Evolutionary conservation across 2,888 invertebrate genomes (phyloP).

Genomic region (Axea sp.): DNA sequence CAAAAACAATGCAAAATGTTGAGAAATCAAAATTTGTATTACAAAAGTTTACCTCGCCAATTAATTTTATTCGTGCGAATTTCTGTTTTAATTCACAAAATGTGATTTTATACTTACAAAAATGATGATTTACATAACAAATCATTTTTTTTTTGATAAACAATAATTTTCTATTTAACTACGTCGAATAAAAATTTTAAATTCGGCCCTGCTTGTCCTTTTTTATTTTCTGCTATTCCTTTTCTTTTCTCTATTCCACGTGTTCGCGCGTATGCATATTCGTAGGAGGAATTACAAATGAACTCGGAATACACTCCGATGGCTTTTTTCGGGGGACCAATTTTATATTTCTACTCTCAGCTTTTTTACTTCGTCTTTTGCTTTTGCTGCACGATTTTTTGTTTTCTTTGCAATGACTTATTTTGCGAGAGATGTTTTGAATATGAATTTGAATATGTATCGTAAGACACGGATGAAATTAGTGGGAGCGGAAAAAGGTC

Average conservation of each 20-base stretch:
- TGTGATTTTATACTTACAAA: too few relatives aligned
- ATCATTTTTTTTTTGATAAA: too few relatives aligned
- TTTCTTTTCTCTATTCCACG: slow-evolving; percentile 31
- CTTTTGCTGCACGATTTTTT: not conserved
- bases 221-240: slow-evolving; percentile 29
- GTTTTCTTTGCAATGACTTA: slow-evolving; percentile 32
- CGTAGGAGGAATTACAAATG: slow-evolving; percentile 59
- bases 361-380: not conserved
- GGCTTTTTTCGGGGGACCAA: slow-evolving; percentile 34
- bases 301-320: slow-evolving; percentile 42
- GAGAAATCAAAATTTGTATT: too few relatives aligned
- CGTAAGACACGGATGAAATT: slow-evolving; percentile 36
- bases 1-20: too few relatives aligned
- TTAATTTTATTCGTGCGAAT: too few relatives aligned
- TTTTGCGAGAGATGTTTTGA: slow-evolving; percentile 44
- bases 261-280: slow-evolving; percentile 51
- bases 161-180: too few relatives aligned
- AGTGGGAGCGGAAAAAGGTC: slow-evolving; percentile 18
- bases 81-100: too few relatives aligned
- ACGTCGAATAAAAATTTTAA: too few relatives aligned
- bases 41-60: too few relatives aligned
- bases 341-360: slow-evolving; percentile 20
- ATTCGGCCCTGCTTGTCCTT: not conserved
- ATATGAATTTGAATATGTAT: slow-evolving; percentile 46
- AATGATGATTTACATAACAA: too few relatives aligned